Conservation (phyloP, 2,797 vertebrate species). For the Lepilemur septentrionalis region DNA sequence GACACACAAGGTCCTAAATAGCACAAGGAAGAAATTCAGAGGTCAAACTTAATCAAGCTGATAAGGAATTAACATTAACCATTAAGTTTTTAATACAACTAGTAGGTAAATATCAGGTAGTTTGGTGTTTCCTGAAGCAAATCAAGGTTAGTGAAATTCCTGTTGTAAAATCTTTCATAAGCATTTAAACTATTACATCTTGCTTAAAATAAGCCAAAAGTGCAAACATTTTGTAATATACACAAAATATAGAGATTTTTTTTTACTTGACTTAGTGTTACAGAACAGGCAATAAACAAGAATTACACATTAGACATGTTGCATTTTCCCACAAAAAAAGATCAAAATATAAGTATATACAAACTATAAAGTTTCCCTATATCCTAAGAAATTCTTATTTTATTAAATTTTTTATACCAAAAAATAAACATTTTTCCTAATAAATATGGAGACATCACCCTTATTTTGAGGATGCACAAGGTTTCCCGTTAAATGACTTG, state of each 20-base stretch:
- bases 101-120: conserved; percentile 36
- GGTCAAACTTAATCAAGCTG: conserved; percentile 18
- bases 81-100: conserved; percentile 49
- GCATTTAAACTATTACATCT: conserved; percentile 12
- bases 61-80: conserved; percentile 32
- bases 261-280: not conserved
- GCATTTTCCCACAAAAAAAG: not conserved
- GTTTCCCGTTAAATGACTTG: conserved; percentile 1
- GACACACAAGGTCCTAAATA: not conserved
- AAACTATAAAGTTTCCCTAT: not conserved
- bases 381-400: conserved; percentile 14
- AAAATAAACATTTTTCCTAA: conserved; percentile 18
- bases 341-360: not conserved
- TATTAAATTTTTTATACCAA: conserved; percentile 6
- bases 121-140: conserved; percentile 57
- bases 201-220: conserved; percentile 45
- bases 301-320: conserved; percentile 5
- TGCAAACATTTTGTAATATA: conserved; percentile 15
- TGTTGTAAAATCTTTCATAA: conserved; percentile 53
- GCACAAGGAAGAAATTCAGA: conserved; percentile 17
- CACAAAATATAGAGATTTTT: not conserved
- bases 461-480: conserved; percentile 3
- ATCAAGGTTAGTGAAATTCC: conserved; percentile 60
- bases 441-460: not conserved
- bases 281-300: conserved; percentile 36